Percentiles rank a stretch among this genome's conserved stretches.
phyloP scores from a whole-genome alignment of 2,888 invertebrate genomes.

The Hypselothyrea guttata region DNA sequence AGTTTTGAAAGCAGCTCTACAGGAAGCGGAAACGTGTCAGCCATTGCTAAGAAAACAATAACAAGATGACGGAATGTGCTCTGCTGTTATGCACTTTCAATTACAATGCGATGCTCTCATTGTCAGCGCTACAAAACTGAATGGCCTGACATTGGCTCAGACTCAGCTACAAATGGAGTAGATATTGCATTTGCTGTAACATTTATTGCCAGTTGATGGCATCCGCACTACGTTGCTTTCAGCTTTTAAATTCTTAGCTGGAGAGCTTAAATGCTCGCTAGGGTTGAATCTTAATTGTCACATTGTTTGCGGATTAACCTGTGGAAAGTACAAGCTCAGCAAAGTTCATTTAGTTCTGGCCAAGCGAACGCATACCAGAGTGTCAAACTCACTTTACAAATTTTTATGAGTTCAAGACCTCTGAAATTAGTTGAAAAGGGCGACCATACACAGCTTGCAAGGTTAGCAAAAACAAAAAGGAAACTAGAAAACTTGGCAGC shows the following conservation, averaged over 20 bases:
- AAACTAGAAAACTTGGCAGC: constrained; percentile 42
- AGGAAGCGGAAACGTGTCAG: constrained; percentile 43
- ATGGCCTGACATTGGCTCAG: constrained; percentile 14
- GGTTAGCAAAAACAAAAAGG: constrained; percentile 32
- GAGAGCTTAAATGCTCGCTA: constrained; percentile 18
- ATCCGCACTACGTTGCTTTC: constrained; percentile 6
- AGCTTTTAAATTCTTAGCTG: constrained; percentile 19
- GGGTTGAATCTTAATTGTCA: constrained; percentile 39
- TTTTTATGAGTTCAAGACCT: constrained; percentile 39
- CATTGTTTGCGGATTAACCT: constrained; percentile 39
- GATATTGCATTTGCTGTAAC: background rate
- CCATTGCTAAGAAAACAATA: constrained; percentile 24
- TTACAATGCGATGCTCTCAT: constrained; percentile 26
- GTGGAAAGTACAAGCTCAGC: constrained; percentile 49
- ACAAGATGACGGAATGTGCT: constrained; percentile 22
- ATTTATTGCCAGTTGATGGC: constrained; percentile 17
- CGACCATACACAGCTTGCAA: constrained; percentile 46
- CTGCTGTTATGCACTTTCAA: constrained; percentile 36
- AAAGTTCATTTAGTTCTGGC: constrained; percentile 22
- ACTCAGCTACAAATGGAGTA: background rate
- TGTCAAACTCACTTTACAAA: background rate
- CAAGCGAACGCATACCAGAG: no score
- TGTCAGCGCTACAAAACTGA: constrained; percentile 40
- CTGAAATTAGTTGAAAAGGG: constrained; percentile 4
- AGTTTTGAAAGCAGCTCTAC: constrained; percentile 1